These are phyloP conservation scores for Cacatua alba DNA, from an alignment of 2,113 vertebrate genomes.

Conservation along the genomic window DNA sequence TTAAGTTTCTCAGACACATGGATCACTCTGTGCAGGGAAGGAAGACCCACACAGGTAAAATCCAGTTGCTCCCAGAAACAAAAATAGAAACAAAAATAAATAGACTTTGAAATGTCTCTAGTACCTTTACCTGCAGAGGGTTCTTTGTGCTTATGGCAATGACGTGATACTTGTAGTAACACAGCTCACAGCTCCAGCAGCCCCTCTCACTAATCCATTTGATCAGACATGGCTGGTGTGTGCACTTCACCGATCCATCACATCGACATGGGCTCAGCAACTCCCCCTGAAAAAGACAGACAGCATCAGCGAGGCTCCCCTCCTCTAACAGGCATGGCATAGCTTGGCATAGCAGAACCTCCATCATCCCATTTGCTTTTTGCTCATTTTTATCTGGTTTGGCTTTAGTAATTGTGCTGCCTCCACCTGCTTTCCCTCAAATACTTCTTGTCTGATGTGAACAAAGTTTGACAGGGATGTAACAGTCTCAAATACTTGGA, in stretches of 20 bases:
- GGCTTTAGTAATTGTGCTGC: background rate
- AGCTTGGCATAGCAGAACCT: background rate
- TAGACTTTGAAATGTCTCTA: conserved; percentile 73
- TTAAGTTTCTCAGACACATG: background rate
- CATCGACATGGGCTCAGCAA: conserved; percentile 96
- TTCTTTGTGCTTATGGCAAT: conserved; percentile 99
- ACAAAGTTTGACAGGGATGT: background rate
- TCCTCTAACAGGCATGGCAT: background rate
- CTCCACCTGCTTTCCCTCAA: background rate
- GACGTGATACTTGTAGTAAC: conserved; percentile 99
- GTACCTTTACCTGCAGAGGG: conserved; percentile 92
- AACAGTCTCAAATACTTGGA: background rate
- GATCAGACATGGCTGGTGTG: conserved; percentile 98
- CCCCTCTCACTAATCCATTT: conserved; percentile 99
- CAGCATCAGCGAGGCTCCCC: background rate
- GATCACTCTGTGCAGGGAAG: background rate
- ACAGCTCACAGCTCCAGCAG: conserved; percentile 98
- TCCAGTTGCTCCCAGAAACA: conserved; percentile 8
- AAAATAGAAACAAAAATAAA: conserved; percentile 18
- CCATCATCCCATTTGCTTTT: background rate
- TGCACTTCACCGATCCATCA: conserved; percentile 94
- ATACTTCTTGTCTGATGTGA: background rate
- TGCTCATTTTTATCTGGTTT: background rate
- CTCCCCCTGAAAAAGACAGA: conserved; percentile 86
- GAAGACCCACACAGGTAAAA: background rate